A percentile compares a stretch with the other conserved stretches of the same genome.
phyloP scores from a whole-genome alignment of 2,797 vertebrate species.

The Sarcophilus harrisii region DNA sequence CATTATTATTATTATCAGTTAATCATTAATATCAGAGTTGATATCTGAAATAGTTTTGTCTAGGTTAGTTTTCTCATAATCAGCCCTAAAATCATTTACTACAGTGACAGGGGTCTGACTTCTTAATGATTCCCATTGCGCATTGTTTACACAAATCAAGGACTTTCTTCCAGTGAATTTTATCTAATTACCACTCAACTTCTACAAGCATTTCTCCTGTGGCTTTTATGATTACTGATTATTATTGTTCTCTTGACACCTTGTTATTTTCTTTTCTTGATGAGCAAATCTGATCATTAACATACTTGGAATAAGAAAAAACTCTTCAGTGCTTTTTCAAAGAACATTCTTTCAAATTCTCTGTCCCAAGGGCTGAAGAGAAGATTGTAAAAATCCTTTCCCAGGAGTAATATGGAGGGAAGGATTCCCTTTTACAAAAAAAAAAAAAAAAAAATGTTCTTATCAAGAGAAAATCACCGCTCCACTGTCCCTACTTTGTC shows the following conservation, averaged over 20 bases:
- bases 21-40: background rate
- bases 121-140: slow-evolving; percentile 22
- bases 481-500: background rate
- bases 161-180: slow-evolving; percentile 8
- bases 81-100: background rate
- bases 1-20: background rate
- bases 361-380: slow-evolving; percentile 12
- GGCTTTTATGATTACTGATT: slow-evolving; percentile 10
- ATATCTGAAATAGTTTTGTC: background rate
- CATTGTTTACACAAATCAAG: slow-evolving; percentile 36
- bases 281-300: slow-evolving; percentile 39
- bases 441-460: background rate
- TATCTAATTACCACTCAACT: slow-evolving; percentile 29
- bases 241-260: background rate
- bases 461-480: background rate
- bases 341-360: background rate
- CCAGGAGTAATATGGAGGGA: background rate
- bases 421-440: slow-evolving; percentile 20
- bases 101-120: slow-evolving; percentile 49
- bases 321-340: background rate
- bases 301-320: slow-evolving; percentile 21
- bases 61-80: slow-evolving; percentile 8
- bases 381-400: background rate
- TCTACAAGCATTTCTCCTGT: background rate
- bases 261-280: slow-evolving; percentile 49